Conservation (phyloP, 2,888 invertebrate species). For the Rotaria macrura region DNA sequence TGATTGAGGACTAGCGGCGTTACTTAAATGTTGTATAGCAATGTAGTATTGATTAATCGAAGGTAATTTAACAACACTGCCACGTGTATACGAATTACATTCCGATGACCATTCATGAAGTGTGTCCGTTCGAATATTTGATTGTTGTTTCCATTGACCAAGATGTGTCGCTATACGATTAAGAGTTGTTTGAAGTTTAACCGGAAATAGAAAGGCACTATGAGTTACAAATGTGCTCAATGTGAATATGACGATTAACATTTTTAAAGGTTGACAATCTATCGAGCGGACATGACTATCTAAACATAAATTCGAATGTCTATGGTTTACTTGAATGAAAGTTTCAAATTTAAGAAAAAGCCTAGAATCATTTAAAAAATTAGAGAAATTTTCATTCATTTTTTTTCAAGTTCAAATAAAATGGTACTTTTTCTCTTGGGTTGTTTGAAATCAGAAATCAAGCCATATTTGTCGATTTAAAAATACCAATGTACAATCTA, state of each 20-base stretch:
- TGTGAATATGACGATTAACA: not conserved
- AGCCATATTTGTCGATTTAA: no score
- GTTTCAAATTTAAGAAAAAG: no score
- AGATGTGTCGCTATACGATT: conserved; percentile 11
- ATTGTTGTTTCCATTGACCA: not conserved
- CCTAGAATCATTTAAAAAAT: no score
- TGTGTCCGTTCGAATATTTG: not conserved
- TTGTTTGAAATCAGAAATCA: no score
- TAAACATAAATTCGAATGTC: not conserved
- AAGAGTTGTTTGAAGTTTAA: conserved; percentile 8
- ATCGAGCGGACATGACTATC: not conserved
- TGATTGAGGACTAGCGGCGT: not conserved
- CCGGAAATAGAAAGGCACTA: not conserved
- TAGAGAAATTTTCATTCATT: no score
- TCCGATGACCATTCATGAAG: not conserved
- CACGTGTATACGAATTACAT: conserved; percentile 10
- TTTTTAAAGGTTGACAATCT: not conserved
- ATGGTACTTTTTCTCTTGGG: no score
- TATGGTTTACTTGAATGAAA: no score
- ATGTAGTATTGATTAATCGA: not conserved
- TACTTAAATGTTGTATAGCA: not conserved
- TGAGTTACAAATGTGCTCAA: not conserved
- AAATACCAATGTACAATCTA: no score
- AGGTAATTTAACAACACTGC: not conserved
- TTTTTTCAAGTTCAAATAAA: no score